These are phyloP conservation scores for Harmothoe impar DNA, from an alignment of 2,888 invertebrate genomes.

Conservation along the genomic window DNA sequence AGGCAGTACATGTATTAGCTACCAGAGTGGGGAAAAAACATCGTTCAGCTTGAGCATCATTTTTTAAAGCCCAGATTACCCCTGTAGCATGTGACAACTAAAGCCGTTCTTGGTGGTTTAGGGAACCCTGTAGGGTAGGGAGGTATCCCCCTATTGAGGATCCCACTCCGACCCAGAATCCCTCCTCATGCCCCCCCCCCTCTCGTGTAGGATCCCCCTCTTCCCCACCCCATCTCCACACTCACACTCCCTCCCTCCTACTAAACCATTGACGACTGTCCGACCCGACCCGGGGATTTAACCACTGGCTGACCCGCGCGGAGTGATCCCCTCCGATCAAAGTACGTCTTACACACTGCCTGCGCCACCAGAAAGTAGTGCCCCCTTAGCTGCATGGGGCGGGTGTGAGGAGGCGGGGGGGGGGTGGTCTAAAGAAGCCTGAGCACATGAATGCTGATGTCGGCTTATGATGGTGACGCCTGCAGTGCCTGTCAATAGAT, in stretches of 20 bases:
- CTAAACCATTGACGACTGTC: neutral
- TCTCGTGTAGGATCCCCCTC: neutral
- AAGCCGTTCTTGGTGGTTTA: no score
- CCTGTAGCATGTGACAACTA: no score
- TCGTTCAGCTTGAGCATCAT: no score
- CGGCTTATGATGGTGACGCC: constrained; percentile 3
- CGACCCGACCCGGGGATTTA: neutral
- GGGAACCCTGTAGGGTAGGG: no score
- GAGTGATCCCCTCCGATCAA: constrained; percentile 22
- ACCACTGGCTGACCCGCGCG: neutral
- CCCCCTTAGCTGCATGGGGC: neutral
- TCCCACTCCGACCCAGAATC: no score
- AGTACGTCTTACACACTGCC: constrained; percentile 15
- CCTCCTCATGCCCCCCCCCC: neutral
- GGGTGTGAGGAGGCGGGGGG: neutral
- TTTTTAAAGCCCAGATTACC: no score
- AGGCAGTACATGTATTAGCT: no score
- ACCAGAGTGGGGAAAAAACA: no score
- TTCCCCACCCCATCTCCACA: neutral
- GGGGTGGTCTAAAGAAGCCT: neutral
- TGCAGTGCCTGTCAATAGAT: constrained; percentile 51
- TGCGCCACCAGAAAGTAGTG: constrained; percentile 12
- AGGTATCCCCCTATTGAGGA: no score
- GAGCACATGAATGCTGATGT: constrained; percentile 1
- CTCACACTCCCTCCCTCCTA: neutral